phyloP scores from a whole-genome alignment of 2,113 vertebrate species.

The Cynoglossus semilaevis region DNA sequence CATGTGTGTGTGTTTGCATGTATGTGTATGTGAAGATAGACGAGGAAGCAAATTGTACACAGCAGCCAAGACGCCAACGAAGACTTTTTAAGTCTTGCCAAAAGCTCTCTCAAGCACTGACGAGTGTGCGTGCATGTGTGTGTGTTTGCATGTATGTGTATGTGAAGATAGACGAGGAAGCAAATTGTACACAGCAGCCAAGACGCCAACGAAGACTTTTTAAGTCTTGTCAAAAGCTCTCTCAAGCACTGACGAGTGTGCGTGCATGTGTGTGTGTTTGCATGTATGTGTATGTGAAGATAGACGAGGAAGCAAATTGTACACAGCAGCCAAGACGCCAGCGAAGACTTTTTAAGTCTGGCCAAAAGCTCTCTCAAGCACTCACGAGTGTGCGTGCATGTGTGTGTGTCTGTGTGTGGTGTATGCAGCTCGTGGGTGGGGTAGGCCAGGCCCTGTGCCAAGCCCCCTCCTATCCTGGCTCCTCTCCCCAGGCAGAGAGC shows the following conservation, averaged over 20 bases:
- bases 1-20: slow-evolving; percentile 19
- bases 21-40: slow-evolving; percentile 36
- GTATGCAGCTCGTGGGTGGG: slow-evolving; percentile 20
- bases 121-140: background rate
- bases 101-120: slow-evolving; percentile 37
- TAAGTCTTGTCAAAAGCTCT: slow-evolving; percentile 65
- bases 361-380: slow-evolving; percentile 53
- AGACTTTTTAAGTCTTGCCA: slow-evolving; percentile 68
- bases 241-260: slow-evolving; percentile 3
- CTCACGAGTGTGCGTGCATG: background rate
- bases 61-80: slow-evolving; percentile 54
- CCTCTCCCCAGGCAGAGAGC: slow-evolving; percentile 47
- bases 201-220: slow-evolving; percentile 57
- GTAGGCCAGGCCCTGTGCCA: slow-evolving; percentile 51
- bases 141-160: slow-evolving; percentile 14
- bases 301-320: slow-evolving; percentile 68
- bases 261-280: slow-evolving; percentile 10
- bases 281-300: slow-evolving; percentile 28
- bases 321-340: slow-evolving; percentile 54
- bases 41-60: slow-evolving; percentile 67
- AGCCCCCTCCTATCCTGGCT: slow-evolving; percentile 51
- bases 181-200: slow-evolving; percentile 65
- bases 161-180: slow-evolving; percentile 57
- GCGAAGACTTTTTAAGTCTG: slow-evolving; percentile 63
- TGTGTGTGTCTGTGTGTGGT: slow-evolving; percentile 16